Base-by-base conservation (phyloP, 2,113 vertebrate species). In the Acanthochromis polyacanthus region DNA sequence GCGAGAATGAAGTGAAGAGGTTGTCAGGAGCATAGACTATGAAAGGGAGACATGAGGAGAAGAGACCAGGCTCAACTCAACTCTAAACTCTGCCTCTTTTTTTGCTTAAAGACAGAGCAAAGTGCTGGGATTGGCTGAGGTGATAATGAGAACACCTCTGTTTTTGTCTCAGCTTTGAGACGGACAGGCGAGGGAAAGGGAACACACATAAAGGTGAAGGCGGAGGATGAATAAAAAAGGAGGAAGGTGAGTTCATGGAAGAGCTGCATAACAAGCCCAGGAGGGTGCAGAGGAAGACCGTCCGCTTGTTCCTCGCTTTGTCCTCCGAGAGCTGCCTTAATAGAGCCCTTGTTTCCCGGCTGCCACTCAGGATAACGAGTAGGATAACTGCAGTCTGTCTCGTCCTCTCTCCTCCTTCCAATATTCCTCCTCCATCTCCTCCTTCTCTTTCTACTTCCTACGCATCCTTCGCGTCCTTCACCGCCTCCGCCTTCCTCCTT, bases 341-440 rank as follows among this genome's bases (percentile, higher is more conserved):
- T 82, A 83, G 83, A 91, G 84, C 74, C 63, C 82, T 88, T 86
- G 83, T 92, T 93, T 89, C 88, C 78, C 76, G 81, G 63, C 89
- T 90, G 92, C 90, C 89, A 85, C 87, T 92, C 91, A 91, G 81
- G 75, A 87, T 92, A 93, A 93, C 66, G 66, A 93, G 90, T 38
- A 71, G 78, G 77, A 89, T 78, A 85, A 88, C 83, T 77, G 74
- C 73, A 76, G 52, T 69, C 50, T 19, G n/a, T 86, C 69, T 82
- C 80, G 52, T 75, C 32, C n/a, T 59, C 71, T 20, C 50, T 23
- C 51, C 77, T 69, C 56, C 62, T 70, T 68, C 16, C 14, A 36
- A 52, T 64, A 40, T 36, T 66, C 38, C 62, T 65, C 63, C 59
- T 64, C 71, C 59, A 38, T 76, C 40, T 67, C 58, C 32, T 68